phyloP scores from a whole-genome alignment of 2,113 vertebrate genomes.

The Lathamus discolor region DNA sequence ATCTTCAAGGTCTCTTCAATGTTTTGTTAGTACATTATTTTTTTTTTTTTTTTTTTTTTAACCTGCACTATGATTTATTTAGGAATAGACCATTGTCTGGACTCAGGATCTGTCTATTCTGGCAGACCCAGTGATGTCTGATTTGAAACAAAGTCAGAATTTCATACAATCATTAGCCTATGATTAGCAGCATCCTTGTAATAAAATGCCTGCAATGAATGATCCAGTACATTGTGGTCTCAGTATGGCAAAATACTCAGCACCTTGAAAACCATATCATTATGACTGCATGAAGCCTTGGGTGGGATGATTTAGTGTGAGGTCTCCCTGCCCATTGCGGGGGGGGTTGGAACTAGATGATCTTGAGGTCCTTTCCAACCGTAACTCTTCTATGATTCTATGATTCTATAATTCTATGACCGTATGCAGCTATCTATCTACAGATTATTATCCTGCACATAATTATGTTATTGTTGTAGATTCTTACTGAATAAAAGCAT shows the following conservation, averaged over 20 bases:
- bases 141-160: slow-evolving; percentile 24
- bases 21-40: neutral
- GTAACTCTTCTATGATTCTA: too few species aligned
- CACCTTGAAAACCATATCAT: slow-evolving; percentile 30
- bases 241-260: neutral
- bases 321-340: too few species aligned
- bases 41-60: neutral
- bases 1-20: neutral
- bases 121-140: neutral
- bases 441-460: neutral
- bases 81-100: neutral
- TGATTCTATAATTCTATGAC: neutral
- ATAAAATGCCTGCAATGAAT: neutral
- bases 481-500: neutral
- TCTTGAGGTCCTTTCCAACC: too few species aligned
- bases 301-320: too few species aligned
- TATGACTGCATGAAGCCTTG: neutral
- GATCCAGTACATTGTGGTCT: neutral
- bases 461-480: slow-evolving; percentile 2
- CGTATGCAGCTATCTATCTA: neutral
- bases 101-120: neutral
- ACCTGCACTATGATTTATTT: neutral
- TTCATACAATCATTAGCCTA: neutral
- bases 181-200: neutral
- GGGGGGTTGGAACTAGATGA: too few species aligned